Conservation (phyloP, 2,113 vertebrate species). For the Dasypus novemcinctus region DNA sequence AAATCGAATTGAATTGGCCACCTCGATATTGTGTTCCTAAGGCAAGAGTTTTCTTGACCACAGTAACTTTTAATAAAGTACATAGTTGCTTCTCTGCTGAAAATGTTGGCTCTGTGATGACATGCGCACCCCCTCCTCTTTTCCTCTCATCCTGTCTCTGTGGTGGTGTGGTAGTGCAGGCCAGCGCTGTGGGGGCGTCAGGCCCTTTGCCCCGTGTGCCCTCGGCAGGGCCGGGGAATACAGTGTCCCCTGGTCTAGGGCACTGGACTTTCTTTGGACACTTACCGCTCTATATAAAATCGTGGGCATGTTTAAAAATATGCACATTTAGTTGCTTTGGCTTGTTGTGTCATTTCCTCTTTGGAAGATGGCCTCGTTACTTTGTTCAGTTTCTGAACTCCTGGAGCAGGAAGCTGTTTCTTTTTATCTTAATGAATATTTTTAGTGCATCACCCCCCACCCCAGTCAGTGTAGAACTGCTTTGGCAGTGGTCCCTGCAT, state of each 20-base stretch:
- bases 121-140: not conserved
- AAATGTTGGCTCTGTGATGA: too few species aligned
- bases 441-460: not conserved
- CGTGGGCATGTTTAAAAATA: not conserved
- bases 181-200: too few species aligned
- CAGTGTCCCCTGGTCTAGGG: too few species aligned
- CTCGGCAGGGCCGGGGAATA: too few species aligned
- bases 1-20: not conserved
- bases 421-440: constrained; percentile 49
- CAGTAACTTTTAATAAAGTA: not conserved
- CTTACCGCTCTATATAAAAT: not conserved
- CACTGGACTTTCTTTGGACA: not conserved
- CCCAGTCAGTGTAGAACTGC: not conserved
- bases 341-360: not conserved
- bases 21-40: not conserved
- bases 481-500: not conserved
- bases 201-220: too few species aligned
- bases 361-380: not conserved
- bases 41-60: not conserved
- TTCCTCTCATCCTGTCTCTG: not conserved
- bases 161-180: not conserved
- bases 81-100: not conserved
- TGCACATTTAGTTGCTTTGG: not conserved
- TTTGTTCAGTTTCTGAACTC: not conserved
- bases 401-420: not conserved